A percentile compares a stretch with the other conserved stretches of the same genome.
These are phyloP conservation scores for Drosophila varians DNA, from an alignment of 1,140 invertebrate genomes.

Conservation along the genomic window DNA sequence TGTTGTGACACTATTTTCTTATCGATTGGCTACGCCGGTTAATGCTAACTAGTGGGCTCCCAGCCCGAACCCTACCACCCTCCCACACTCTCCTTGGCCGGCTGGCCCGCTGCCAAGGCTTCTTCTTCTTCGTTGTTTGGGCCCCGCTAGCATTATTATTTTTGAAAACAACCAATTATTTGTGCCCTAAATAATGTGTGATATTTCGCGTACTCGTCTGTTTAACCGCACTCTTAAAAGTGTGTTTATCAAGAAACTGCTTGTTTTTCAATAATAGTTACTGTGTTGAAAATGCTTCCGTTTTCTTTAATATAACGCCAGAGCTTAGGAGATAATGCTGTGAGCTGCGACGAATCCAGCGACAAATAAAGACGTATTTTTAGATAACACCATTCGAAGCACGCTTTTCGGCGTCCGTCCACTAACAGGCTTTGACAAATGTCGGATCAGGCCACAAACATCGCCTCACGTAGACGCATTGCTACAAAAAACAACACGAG, in stretches of 20 bases:
- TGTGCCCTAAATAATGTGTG: not conserved
- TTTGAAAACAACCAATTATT: not conserved
- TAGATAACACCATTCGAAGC: constrained; percentile 13
- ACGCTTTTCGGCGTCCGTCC: constrained; percentile 3
- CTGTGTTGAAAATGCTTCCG: not conserved
- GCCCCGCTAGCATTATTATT: not conserved
- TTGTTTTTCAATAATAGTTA: not conserved
- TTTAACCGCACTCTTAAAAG: no score
- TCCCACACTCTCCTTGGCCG: not conserved
- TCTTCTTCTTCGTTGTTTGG: not conserved
- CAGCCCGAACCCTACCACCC: no score
- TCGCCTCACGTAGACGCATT: not conserved
- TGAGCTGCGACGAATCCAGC: no score
- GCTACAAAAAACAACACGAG: not conserved
- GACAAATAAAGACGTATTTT: constrained; percentile 3
- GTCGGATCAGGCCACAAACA: constrained; percentile 16
- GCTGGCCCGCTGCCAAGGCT: not conserved
- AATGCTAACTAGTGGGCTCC: not conserved
- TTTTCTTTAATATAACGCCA: not conserved
- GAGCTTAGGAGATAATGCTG: not conserved
- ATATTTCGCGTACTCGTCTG: no score
- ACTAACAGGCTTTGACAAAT: constrained; percentile 2
- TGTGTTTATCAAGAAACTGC: not conserved
- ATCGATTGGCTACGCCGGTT: not conserved
- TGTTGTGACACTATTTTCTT: not conserved